Conservation (phyloP, 2,888 invertebrate genomes). For the Caenorhabditis sinica region DNA sequence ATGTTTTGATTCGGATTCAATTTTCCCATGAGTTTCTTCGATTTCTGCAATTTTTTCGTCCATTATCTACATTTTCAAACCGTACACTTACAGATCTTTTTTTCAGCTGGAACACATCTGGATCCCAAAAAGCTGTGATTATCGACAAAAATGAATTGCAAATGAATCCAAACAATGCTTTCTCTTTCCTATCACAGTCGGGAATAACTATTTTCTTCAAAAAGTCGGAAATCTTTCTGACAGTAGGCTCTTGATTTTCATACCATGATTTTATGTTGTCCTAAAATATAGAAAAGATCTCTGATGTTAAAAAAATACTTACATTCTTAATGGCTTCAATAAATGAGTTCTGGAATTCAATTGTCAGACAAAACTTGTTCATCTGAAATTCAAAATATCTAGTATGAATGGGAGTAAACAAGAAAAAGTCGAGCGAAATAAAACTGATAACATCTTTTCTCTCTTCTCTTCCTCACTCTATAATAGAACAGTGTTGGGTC, state of each 20-base stretch:
- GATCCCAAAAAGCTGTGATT: background rate
- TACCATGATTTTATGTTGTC: background rate
- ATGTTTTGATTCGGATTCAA: background rate
- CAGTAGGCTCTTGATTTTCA: background rate
- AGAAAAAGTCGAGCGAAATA: background rate
- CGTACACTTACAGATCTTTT: background rate
- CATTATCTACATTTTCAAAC: background rate
- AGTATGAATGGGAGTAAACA: background rate
- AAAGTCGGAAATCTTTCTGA: background rate
- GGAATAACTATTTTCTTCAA: background rate
- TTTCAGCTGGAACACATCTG: background rate
- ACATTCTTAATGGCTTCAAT: background rate
- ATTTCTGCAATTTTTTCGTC: background rate
- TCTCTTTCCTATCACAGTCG: background rate
- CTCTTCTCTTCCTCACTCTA: slow-evolving; percentile 4
- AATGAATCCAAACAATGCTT: background rate
- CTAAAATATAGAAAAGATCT: background rate
- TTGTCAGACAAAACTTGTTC: background rate
- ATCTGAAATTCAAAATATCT: background rate
- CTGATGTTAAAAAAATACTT: background rate
- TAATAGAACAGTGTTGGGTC: slow-evolving; percentile 5
- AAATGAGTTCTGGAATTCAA: background rate
- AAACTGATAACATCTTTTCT: slow-evolving; percentile 7
- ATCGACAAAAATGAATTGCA: background rate
- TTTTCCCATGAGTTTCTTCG: background rate